Evolutionary conservation across 2,888 invertebrate genomes (phyloP).

Genomic region (Eristalis arbustorum): DNA sequence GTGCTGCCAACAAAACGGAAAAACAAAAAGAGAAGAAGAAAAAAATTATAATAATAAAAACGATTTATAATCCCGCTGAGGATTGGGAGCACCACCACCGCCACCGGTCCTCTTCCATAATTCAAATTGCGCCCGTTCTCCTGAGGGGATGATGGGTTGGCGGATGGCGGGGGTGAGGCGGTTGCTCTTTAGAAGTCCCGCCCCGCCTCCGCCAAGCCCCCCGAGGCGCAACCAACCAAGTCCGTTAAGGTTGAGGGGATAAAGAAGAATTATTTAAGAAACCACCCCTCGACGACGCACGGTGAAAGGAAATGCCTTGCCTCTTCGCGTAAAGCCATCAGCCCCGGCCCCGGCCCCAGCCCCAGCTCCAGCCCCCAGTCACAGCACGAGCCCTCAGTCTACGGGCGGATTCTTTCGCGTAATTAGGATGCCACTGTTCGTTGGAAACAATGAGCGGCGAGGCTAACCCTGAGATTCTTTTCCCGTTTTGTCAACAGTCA

Average conservation of each 20-base stretch:
- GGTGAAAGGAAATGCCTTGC: conserved; percentile 41
- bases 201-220: conserved; percentile 9
- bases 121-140: conserved; percentile 43
- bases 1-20: neutral
- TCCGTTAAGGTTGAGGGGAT: conserved; percentile 26
- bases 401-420: conserved; percentile 48
- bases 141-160: neutral
- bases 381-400: conserved; percentile 35
- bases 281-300: conserved; percentile 10
- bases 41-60: conserved; percentile 42
- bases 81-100: conserved; percentile 18
- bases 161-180: neutral
- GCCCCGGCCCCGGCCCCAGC: neutral
- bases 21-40: conserved; percentile 22
- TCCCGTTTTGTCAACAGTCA: conserved; percentile 30
- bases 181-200: conserved; percentile 30
- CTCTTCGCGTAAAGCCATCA: conserved; percentile 35
- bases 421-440: conserved; percentile 56
- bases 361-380: conserved; percentile 30
- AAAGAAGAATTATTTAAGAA: conserved; percentile 49
- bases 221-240: conserved; percentile 22
- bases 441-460: conserved; percentile 18
- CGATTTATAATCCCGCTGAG: conserved; percentile 66
- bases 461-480: conserved; percentile 20
- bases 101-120: conserved; percentile 46